phyloP scores from a whole-genome alignment of 2,888 invertebrate species.

The Drosophila ustulata region DNA sequence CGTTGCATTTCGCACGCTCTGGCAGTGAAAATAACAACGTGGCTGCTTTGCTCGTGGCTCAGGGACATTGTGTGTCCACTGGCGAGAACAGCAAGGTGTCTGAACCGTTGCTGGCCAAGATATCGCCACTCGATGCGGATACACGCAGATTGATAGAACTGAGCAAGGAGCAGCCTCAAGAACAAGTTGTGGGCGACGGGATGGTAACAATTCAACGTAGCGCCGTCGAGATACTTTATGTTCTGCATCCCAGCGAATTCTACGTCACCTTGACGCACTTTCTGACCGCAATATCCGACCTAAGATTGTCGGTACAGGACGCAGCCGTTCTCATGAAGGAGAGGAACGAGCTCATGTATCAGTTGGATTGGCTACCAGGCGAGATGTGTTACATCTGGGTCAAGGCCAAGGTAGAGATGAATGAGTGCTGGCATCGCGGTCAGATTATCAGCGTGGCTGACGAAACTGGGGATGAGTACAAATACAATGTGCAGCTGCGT shows the following conservation, averaged over 20 bases:
- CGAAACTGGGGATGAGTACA: background rate
- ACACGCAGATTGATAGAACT: conserved; percentile 37
- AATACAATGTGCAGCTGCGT: conserved; percentile 87
- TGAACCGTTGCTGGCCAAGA: background rate
- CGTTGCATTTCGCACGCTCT: conserved; percentile 81
- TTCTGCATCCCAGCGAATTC: conserved; percentile 87
- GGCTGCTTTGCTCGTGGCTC: conserved; percentile 86
- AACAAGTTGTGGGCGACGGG: background rate
- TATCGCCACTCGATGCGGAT: conserved; percentile 11
- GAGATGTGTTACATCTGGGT: conserved; percentile 86
- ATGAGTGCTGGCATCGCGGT: conserved; percentile 87
- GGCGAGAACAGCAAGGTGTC: conserved; percentile 76
- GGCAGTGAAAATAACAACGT: conserved; percentile 85
- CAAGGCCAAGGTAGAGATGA: conserved; percentile 75
- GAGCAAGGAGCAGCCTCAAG: background rate
- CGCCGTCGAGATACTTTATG: conserved; percentile 85
- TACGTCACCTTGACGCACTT: conserved; percentile 87
- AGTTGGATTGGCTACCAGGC: conserved; percentile 86
- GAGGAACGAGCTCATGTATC: background rate
- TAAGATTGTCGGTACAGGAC: conserved; percentile 86
- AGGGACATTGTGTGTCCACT: conserved; percentile 85
- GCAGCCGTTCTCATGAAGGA: conserved; percentile 17
- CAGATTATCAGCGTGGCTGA: conserved; percentile 15
- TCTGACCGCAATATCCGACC: conserved; percentile 85
- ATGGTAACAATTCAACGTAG: conserved; percentile 46